Conservation (phyloP, 2,888 invertebrate genomes). For the Zele albiditarsus region DNA sequence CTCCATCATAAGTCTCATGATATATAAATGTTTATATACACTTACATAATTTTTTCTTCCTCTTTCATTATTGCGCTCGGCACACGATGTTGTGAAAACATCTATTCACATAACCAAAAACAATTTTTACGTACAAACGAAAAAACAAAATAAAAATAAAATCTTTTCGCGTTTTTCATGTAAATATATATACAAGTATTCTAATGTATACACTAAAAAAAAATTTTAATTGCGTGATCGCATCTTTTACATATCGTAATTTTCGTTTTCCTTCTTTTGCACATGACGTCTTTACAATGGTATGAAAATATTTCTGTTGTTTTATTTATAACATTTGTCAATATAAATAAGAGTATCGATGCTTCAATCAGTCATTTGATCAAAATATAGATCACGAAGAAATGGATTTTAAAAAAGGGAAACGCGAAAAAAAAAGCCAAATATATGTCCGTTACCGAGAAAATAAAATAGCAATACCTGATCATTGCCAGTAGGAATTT, state of each 20-base stretch:
- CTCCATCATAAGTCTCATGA: slow-evolving; percentile 52
- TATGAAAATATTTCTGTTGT: slow-evolving; percentile 31
- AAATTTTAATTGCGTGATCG: slow-evolving; percentile 27
- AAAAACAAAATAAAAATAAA: slow-evolving; percentile 30
- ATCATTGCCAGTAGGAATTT: background rate
- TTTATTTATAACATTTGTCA: slow-evolving; percentile 28
- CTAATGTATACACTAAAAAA: background rate
- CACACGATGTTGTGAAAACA: slow-evolving; percentile 18
- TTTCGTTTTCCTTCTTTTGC: slow-evolving; percentile 38
- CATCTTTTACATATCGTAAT: slow-evolving; percentile 46
- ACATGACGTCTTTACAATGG: background rate
- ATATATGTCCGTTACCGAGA: background rate
- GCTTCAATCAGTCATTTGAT: background rate
- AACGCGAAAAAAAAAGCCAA: background rate
- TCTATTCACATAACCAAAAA: slow-evolving; percentile 38
- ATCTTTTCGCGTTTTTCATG: slow-evolving; percentile 8
- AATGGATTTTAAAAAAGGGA: background rate
- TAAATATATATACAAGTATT: slow-evolving; percentile 35
- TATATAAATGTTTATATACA: slow-evolving; percentile 58
- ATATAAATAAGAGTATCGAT: slow-evolving; percentile 27
- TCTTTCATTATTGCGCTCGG: slow-evolving; percentile 30
- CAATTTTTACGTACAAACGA: slow-evolving; percentile 28
- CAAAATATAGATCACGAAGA: background rate
- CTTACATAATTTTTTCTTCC: slow-evolving; percentile 49
- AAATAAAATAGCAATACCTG: background rate